Percentiles rank a stretch among this genome's conserved stretches.
phyloP scores from a whole-genome alignment of 2,888 invertebrate genomes.

The Deilephila elpenor region DNA sequence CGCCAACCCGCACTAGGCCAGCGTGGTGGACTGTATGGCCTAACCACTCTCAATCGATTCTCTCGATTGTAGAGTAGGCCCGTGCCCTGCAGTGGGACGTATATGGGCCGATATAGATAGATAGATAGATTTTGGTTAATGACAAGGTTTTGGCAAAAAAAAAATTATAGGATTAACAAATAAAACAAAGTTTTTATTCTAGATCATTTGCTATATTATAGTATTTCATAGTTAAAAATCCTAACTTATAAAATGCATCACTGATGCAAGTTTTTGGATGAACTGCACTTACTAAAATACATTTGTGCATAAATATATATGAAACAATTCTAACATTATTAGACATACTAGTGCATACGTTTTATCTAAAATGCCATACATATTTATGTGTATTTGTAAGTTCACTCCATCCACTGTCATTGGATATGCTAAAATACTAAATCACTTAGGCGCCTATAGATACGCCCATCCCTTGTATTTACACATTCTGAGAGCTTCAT shows the following conservation, averaged over 20 bases:
- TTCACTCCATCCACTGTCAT: slow-evolving; percentile 60
- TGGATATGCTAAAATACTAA: slow-evolving; percentile 66
- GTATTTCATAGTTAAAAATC: slow-evolving; percentile 44
- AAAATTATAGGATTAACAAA: slow-evolving; percentile 16
- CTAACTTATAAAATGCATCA: slow-evolving; percentile 66
- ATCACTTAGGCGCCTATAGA: slow-evolving; percentile 63
- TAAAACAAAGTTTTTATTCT: slow-evolving; percentile 34
- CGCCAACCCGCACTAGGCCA: no score
- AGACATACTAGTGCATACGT: background rate
- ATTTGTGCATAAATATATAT: background rate
- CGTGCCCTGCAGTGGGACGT: no score
- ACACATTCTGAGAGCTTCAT: slow-evolving; percentile 7
- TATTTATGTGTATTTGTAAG: slow-evolving; percentile 48
- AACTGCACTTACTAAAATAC: slow-evolving; percentile 56
- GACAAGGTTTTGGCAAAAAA: background rate
- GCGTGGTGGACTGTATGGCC: no score
- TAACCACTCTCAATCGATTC: no score
- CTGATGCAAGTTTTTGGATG: slow-evolving; percentile 61
- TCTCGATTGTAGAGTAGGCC: no score
- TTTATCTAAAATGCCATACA: slow-evolving; percentile 14
- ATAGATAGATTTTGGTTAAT: no score
- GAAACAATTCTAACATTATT: background rate
- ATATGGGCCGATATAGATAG: no score
- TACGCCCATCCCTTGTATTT: slow-evolving; percentile 42
- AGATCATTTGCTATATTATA: slow-evolving; percentile 52